phyloP scores from a whole-genome alignment of 2,888 invertebrate species.

The Thereva nobilitata region DNA sequence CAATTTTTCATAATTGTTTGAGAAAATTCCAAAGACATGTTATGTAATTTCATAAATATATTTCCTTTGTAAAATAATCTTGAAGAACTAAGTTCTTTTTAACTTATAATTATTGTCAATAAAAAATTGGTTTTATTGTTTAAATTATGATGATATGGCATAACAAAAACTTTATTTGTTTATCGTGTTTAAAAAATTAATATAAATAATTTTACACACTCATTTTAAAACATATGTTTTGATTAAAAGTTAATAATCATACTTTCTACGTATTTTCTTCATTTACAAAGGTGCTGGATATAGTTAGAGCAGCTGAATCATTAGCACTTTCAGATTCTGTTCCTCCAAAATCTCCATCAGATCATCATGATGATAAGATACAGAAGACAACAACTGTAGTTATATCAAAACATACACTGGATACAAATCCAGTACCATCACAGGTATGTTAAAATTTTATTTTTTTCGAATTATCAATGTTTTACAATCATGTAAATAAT shows the following conservation, averaged over 20 bases:
- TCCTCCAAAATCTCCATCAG: constrained; percentile 76
- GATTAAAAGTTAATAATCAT: background rate
- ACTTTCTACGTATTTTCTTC: constrained; percentile 21
- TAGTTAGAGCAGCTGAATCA: constrained; percentile 86
- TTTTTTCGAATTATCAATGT: constrained; percentile 13
- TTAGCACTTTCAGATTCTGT: constrained; percentile 64
- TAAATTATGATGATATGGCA: no score
- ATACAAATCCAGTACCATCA: constrained; percentile 57
- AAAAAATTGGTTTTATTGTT: no score
- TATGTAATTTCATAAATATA: no score
- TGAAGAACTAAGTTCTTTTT: no score
- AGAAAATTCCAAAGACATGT: no score
- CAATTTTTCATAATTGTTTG: no score
- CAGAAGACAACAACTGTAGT: constrained; percentile 90
- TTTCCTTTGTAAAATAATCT: no score
- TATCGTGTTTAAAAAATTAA: no score
- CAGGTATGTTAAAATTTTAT: constrained; percentile 58
- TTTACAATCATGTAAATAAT: constrained; percentile 9
- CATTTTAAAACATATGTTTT: background rate
- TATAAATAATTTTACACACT: background rate
- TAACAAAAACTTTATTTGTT: no score
- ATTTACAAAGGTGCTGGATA: constrained; percentile 74
- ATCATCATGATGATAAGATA: constrained; percentile 65
- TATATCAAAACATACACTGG: constrained; percentile 90
- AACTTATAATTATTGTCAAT: no score